Evolutionary conservation across 2,888 invertebrate genomes (phyloP).

Genomic region (Thymelicus sylvestris): DNA sequence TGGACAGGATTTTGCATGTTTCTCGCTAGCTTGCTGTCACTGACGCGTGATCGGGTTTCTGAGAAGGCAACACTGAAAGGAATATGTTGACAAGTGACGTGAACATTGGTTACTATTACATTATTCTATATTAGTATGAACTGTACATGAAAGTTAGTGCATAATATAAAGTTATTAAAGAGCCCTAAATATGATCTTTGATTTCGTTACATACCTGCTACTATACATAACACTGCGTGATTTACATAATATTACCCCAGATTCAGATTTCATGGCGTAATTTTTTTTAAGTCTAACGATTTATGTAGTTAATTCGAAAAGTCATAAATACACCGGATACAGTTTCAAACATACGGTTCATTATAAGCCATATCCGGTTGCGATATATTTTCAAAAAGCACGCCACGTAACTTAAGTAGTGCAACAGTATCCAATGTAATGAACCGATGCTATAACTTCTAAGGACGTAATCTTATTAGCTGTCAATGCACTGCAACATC

Average conservation of each 20-base stretch:
- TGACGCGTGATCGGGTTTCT: background rate
- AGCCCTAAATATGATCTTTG: too few species aligned
- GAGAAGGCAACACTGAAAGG: background rate
- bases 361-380: background rate
- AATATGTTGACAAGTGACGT: background rate
- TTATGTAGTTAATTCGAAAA: background rate
- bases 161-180: too few species aligned
- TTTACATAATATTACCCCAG: too few species aligned
- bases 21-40: constrained; percentile 3
- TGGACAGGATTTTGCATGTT: constrained; percentile 26
- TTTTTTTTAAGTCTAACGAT: too few species aligned
- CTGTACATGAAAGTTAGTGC: too few species aligned
- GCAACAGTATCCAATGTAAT: constrained; percentile 23
- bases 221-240: too few species aligned
- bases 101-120: background rate
- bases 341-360: background rate
- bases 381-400: background rate
- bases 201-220: too few species aligned
- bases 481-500: constrained; percentile 35
- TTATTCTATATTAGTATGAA: background rate
- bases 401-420: constrained; percentile 6
- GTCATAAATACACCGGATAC: background rate
- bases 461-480: constrained; percentile 34
- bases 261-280: too few species aligned
- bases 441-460: constrained; percentile 27